phyloP scores from a whole-genome alignment of 2,888 invertebrate genomes.

The Aleiodes alternator region DNA sequence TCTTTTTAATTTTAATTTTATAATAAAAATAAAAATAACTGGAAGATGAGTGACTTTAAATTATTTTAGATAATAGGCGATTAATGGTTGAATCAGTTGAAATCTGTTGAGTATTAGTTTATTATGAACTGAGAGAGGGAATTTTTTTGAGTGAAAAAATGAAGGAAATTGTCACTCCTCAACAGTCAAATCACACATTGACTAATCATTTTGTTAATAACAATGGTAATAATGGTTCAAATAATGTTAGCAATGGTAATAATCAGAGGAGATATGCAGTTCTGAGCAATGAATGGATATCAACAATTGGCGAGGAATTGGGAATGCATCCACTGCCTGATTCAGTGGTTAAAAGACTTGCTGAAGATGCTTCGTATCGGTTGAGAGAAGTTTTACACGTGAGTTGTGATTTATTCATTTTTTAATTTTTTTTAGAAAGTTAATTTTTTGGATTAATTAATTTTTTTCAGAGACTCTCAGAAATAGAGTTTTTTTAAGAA shows the following conservation, averaged over 20 bases:
- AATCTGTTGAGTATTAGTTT: too few species aligned
- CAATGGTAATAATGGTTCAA: constrained; percentile 66
- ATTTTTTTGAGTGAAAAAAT: constrained; percentile 54
- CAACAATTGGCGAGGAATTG: constrained; percentile 71
- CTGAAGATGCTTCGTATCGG: constrained; percentile 73
- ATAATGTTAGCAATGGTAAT: constrained; percentile 63
- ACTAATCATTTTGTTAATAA: constrained; percentile 70
- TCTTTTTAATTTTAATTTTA: too few species aligned
- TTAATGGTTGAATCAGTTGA: too few species aligned
- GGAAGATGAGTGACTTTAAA: too few species aligned
- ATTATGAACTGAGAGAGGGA: background rate
- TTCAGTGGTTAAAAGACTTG: constrained; percentile 66
- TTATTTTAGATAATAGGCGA: too few species aligned
- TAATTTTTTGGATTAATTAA: too few species aligned
- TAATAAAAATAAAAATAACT: too few species aligned
- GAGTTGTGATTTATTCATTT: constrained; percentile 34
- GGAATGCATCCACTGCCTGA: constrained; percentile 71
- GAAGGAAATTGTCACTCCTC: constrained; percentile 69
- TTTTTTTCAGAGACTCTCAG: too few species aligned
- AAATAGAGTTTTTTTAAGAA: too few species aligned
- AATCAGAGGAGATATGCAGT: constrained; percentile 69
- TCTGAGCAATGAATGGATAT: constrained; percentile 72
- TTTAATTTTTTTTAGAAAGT: constrained; percentile 6
- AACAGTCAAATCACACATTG: constrained; percentile 64
- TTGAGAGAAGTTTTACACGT: constrained; percentile 72